Conservation (phyloP, 35 echinoderm and acorn worm genomes). For the Apostichopus japonicus region DNA sequence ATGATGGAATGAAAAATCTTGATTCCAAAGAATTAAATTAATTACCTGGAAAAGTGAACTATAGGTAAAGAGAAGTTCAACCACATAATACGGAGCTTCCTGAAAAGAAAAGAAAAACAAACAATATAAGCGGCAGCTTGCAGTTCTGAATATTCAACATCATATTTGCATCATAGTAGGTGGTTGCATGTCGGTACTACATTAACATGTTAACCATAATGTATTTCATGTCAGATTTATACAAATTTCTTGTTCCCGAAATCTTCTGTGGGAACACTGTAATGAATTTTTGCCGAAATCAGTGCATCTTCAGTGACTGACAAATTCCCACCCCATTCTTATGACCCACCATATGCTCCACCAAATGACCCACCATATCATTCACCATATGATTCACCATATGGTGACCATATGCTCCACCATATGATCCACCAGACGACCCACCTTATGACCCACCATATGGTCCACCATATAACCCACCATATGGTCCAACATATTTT, state of each 20-base stretch:
- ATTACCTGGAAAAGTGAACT: neutral
- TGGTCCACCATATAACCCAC: too few species aligned
- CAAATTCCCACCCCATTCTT: too few species aligned
- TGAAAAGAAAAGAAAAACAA: neutral
- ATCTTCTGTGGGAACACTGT: neutral
- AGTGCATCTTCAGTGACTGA: too few species aligned
- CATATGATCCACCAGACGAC: too few species aligned
- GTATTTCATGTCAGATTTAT: neutral
- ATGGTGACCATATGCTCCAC: too few species aligned
- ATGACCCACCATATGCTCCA: too few species aligned
- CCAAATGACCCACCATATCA: too few species aligned
- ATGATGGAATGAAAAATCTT: too few species aligned
- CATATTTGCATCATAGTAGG: neutral
- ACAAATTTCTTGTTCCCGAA: neutral
- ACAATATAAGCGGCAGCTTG: neutral
- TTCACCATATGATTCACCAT: too few species aligned
- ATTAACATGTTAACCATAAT: neutral
- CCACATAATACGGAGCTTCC: neutral
- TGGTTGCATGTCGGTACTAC: neutral
- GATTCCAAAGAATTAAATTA: too few species aligned
- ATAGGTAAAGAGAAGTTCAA: neutral
- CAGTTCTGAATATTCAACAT: neutral
- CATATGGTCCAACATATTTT: too few species aligned
- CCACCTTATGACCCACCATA: too few species aligned
- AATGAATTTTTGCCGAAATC: neutral